A percentile compares a stretch with the other conserved stretches of the same genome.
Evolutionary conservation across 1,140 invertebrate genomes (phyloP).

Genomic region (Helicoverpa armigera): DNA sequence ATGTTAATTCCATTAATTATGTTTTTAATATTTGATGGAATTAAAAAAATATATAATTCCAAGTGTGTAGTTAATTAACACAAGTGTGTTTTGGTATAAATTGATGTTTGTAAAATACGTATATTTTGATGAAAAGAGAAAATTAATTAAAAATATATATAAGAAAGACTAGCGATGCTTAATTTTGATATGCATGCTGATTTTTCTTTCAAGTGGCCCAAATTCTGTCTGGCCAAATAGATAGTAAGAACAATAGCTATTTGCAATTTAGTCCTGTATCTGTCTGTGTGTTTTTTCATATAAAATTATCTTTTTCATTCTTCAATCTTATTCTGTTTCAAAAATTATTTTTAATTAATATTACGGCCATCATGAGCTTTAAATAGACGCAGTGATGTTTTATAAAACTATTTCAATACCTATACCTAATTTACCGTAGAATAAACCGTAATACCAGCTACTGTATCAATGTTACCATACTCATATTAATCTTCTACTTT

Average conservation of each 20-base stretch:
- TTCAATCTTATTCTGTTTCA: constrained; percentile 5
- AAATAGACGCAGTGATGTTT: constrained; percentile 36
- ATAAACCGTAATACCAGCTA: constrained; percentile 1
- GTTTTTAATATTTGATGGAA: constrained; percentile 21
- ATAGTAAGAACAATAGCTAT: background rate
- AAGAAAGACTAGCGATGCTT: background rate
- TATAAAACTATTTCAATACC: constrained; percentile 7
- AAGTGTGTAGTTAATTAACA: background rate
- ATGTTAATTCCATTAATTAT: constrained; percentile 2
- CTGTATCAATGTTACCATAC: constrained; percentile 29
- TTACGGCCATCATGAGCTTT: constrained; percentile 36
- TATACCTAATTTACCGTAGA: background rate
- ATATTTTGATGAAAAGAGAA: background rate
- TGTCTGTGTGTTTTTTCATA: background rate
- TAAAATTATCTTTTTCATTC: constrained; percentile 1
- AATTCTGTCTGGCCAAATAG: constrained; percentile 21
- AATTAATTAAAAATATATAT: background rate
- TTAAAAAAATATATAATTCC: background rate
- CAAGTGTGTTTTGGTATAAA: background rate
- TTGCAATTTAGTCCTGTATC: background rate
- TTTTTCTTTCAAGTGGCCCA: background rate
- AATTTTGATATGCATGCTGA: background rate
- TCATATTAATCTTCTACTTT: constrained; percentile 16
- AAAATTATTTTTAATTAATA: constrained; percentile 4
- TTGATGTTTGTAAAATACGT: constrained; percentile 6